phyloP scores from a whole-genome alignment of 1,140 invertebrate genomes.

The Galleria mellonella region DNA sequence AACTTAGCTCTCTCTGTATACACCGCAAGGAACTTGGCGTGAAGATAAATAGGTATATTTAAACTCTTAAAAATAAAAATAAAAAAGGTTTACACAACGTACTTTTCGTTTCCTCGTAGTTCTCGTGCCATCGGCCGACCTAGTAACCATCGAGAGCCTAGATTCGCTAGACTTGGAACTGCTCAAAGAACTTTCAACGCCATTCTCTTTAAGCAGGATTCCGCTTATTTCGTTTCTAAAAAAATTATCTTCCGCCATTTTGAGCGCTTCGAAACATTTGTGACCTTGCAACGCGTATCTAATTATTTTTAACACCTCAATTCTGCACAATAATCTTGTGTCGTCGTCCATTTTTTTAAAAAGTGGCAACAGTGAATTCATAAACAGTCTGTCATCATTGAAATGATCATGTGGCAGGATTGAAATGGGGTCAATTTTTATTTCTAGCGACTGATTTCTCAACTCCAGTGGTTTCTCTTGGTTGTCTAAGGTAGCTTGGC shows the following conservation, averaged over 20 bases:
- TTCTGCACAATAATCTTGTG: constrained; percentile 49
- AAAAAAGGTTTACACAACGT: constrained; percentile 6
- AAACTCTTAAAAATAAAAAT: too few species aligned
- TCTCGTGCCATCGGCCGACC: constrained; percentile 54
- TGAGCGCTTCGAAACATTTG: constrained; percentile 47
- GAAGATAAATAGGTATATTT: too few species aligned
- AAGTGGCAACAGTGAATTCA: constrained; percentile 57
- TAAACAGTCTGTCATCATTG: constrained; percentile 56
- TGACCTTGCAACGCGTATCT: constrained; percentile 54
- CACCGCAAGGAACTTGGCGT: too few species aligned
- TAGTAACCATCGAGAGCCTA: constrained; percentile 48
- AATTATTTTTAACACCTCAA: constrained; percentile 60
- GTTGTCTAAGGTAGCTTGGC: constrained; percentile 30
- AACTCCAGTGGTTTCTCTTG: constrained; percentile 8
- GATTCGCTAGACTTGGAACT: constrained; percentile 24
- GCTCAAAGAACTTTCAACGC: constrained; percentile 11
- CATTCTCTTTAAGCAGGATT: constrained; percentile 36
- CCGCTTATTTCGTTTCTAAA: constrained; percentile 38
- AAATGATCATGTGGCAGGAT: constrained; percentile 60
- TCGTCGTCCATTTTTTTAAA: constrained; percentile 66
- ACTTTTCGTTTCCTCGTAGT: constrained; percentile 54
- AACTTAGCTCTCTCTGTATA: too few species aligned
- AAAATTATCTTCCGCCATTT: constrained; percentile 43
- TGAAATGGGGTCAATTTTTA: constrained; percentile 51
- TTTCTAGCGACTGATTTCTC: constrained; percentile 37